Evolutionary conservation across 2,797 vertebrate genomes (phyloP).

Genomic region (Karalla daura): DNA sequence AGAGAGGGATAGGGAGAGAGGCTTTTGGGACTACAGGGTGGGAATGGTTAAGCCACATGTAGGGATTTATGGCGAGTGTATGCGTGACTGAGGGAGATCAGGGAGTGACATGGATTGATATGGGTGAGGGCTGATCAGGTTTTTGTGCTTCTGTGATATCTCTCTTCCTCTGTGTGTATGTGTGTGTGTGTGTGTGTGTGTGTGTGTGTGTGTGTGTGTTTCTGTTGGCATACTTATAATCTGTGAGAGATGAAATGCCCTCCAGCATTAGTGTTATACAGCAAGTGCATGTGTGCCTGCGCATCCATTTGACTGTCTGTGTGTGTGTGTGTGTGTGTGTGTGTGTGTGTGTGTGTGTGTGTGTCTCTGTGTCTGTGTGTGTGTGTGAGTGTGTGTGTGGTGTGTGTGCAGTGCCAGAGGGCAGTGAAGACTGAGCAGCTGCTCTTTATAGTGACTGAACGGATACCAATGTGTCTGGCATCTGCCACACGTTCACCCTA

Average conservation of each 20-base stretch:
- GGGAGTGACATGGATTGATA: slow-evolving; percentile 68
- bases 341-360: slow-evolving; percentile 52
- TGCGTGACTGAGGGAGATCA: slow-evolving; percentile 58
- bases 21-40: slow-evolving; percentile 47
- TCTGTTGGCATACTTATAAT: slow-evolving; percentile 59
- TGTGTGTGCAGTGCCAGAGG: slow-evolving; percentile 74
- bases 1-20: too few species aligned
- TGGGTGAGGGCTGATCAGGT: slow-evolving; percentile 61
- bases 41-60: slow-evolving; percentile 70
- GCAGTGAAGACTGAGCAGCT: slow-evolving; percentile 82
- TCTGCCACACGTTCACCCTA: slow-evolving; percentile 77
- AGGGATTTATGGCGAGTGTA: slow-evolving; percentile 58
- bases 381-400: too few species aligned
- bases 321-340: slow-evolving; percentile 47
- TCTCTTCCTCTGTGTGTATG: background rate
- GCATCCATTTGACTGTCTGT: slow-evolving; percentile 36
- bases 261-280: slow-evolving; percentile 69
- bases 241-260: slow-evolving; percentile 70
- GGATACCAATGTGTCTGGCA: slow-evolving; percentile 84
- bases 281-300: slow-evolving; percentile 58
- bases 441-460: slow-evolving; percentile 85
- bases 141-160: slow-evolving; percentile 56
- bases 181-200: background rate
- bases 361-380: slow-evolving; percentile 37
- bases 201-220: slow-evolving; percentile 19